phyloP scores from a whole-genome alignment of 2,888 invertebrate genomes.

The Polyommatus icarus region DNA sequence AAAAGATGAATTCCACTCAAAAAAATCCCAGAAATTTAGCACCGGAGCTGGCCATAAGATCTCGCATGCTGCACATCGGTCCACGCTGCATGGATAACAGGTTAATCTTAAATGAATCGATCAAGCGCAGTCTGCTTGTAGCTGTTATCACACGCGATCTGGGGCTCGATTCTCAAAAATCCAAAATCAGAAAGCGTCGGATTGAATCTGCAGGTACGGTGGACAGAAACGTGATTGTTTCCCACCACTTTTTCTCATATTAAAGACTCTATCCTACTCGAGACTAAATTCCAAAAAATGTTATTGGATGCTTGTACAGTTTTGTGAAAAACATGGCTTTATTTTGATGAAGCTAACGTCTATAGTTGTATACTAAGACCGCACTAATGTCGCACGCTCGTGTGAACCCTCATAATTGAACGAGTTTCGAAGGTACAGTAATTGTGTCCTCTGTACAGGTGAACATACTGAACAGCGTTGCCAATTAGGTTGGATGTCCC shows the following conservation, averaged over 20 bases:
- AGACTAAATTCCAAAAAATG: no score
- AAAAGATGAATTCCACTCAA: not conserved
- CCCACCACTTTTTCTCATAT: no score
- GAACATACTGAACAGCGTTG: not conserved
- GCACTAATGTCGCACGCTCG: no score
- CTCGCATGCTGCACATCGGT: not conserved
- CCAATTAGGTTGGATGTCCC: conserved; percentile 8
- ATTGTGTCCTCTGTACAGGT: not conserved
- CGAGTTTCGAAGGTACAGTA: not conserved
- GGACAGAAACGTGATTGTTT: no score
- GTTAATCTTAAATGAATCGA: conserved; percentile 20
- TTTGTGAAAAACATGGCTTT: no score
- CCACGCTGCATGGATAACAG: not conserved
- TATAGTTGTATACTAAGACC: no score
- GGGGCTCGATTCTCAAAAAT: not conserved
- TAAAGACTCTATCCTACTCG: no score
- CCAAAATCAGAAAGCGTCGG: not conserved
- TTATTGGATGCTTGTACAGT: no score
- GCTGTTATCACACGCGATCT: conserved; percentile 3
- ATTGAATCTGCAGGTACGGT: no score
- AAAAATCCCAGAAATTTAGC: not conserved
- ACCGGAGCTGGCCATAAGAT: not conserved
- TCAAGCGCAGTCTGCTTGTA: conserved; percentile 11
- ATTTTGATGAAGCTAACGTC: no score
- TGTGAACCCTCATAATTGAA: not conserved